Base-by-base conservation (phyloP, 1,140 invertebrate genomes). In the Antheraea pernyi region DNA sequence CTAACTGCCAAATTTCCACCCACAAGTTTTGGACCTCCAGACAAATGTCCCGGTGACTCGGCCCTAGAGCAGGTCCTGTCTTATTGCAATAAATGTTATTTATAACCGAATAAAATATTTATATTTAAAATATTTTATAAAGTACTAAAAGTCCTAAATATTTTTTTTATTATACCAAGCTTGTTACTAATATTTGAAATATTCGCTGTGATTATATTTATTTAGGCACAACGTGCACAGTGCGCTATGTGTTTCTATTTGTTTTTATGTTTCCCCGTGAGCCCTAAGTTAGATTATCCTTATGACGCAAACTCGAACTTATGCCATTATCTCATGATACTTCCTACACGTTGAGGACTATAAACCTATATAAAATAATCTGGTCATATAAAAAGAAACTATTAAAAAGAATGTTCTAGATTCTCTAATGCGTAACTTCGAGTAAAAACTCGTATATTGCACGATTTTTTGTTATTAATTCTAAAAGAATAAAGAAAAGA, bases 131-230 rank as follows among this genome's bases (percentile, higher is more conserved):
- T 53, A 53, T 53, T 1, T 53, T 53, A 53, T 53, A 53, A 53
- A 53, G 46, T 53, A 53, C 13, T 53, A 53, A 42, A n/a, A 7
- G 11, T 42, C 39, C 39, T 42, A 1, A 53, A 13, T 53, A 10
- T 16, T 53, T 78, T 76, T 61, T 64, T 74, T 78, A 67, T 76
- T 73, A 79, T 70, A 83, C 77, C 75, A 77, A 77, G 83, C 80
- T 85, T 86, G 73, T 77, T 81, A 81, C 70, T 74, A 70, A 70
- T 53, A 53, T 53, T 16, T 53, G 16, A 53, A 53, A 53, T 16
- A 9, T 53, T 53, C 13, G 46, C 46, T 53, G 46, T 53, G 46
- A 53, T 13, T 53, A 53, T 53, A 53, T 53, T 53, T 53, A 53
- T 53, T 53, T 53, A 16, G 16, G 16, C 46, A 53, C 46, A n/a